Percentiles rank a stretch among this genome's conserved stretches.
Evolutionary conservation across 2,888 invertebrate genomes (phyloP).

Genomic region (Drosophila affinis): DNA sequence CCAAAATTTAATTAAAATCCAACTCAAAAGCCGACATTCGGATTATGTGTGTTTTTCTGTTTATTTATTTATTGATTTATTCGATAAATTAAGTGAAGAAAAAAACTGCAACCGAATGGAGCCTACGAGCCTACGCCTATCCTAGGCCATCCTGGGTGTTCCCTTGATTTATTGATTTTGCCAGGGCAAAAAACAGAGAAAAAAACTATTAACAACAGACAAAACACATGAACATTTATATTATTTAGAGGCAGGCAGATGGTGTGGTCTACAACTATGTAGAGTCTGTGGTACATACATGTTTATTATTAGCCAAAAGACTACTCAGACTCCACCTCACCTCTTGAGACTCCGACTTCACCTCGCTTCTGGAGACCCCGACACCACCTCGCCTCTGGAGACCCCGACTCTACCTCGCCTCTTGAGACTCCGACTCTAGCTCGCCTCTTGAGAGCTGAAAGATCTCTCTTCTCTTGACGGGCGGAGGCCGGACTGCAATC

Average conservation of each 20-base stretch:
- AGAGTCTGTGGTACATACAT: conserved; percentile 12
- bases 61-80: conserved; percentile 48
- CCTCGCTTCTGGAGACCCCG: too few relatives aligned
- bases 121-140: conserved; percentile 14
- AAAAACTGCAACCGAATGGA: conserved; percentile 32
- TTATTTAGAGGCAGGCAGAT: conserved; percentile 40
- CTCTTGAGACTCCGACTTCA: too few relatives aligned
- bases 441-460: conserved; percentile 15
- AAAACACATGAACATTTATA: conserved; percentile 52
- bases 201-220: conserved; percentile 22
- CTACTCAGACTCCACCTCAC: not conserved
- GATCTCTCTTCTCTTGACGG: not conserved
- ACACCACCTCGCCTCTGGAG: too few relatives aligned
- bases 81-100: conserved; percentile 33
- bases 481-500: conserved; percentile 60
- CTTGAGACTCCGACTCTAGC: too few relatives aligned
- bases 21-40: conserved; percentile 44
- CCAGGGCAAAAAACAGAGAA: conserved; percentile 23
- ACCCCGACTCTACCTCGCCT: too few relatives aligned
- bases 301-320: conserved; percentile 53
- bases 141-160: conserved; percentile 27
- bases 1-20: conserved; percentile 70
- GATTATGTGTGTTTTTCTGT: conserved; percentile 30
- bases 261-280: conserved; percentile 33
- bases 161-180: conserved; percentile 68